A percentile compares a stretch with the other conserved stretches of the same genome.
Evolutionary conservation across 2,888 invertebrate species (phyloP).

Genomic region (Lasioglossum leucozonium): DNA sequence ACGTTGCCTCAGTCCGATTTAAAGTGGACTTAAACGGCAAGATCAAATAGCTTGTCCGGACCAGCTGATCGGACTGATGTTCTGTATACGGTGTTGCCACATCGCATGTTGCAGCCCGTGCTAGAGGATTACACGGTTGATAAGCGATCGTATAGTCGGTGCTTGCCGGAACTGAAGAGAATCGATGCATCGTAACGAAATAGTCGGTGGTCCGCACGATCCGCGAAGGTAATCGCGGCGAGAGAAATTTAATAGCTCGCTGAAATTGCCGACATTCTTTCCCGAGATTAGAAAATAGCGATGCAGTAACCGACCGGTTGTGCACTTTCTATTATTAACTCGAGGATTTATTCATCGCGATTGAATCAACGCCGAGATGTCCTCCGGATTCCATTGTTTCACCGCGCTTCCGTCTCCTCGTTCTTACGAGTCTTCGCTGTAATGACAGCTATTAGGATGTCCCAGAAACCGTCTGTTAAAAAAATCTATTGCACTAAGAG

Average conservation of each 20-base stretch:
- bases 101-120: too few species aligned
- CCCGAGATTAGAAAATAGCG: constrained; percentile 73
- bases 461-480: not conserved
- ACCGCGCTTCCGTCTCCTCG: not conserved
- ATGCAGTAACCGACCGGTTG: constrained; percentile 65
- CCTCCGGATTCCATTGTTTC: constrained; percentile 4
- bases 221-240: constrained; percentile 36
- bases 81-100: too few species aligned
- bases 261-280: constrained; percentile 70
- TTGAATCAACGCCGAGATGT: not conserved
- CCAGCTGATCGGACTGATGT: too few species aligned
- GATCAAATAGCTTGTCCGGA: too few species aligned
- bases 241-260: constrained; percentile 79
- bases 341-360: constrained; percentile 38
- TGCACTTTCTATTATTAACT: constrained; percentile 69
- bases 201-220: constrained; percentile 38
- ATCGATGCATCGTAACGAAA: constrained; percentile 31
- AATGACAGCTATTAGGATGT: not conserved
- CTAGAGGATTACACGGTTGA: too few species aligned
- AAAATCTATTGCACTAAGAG: not conserved
- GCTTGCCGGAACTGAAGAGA: not conserved
- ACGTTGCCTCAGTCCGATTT: too few species aligned
- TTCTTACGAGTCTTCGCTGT: not conserved
- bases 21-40: too few species aligned
- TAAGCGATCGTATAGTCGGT: too few species aligned